These are phyloP conservation scores for Thryonomys swinderianus DNA, from an alignment of 2,113 vertebrate genomes.

Conservation along the genomic window DNA sequence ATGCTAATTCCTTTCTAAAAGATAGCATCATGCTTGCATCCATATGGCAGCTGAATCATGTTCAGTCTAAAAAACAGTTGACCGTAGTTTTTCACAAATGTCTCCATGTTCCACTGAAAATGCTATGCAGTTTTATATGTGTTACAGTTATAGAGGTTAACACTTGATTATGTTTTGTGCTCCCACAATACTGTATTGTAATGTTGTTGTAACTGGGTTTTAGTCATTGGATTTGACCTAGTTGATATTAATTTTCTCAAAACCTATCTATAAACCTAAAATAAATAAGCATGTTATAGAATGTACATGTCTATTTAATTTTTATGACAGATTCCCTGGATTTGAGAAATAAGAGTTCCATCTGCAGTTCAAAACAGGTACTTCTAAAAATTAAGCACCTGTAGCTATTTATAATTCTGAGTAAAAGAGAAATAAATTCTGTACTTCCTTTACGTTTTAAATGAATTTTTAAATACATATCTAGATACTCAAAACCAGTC, in stretches of 20 bases:
- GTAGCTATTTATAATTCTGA: slow-evolving; percentile 10
- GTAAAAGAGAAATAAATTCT: background rate
- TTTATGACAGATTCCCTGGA: background rate
- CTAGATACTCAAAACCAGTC: background rate
- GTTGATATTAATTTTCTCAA: slow-evolving; percentile 32
- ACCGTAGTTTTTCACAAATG: background rate
- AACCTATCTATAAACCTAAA: slow-evolving; percentile 20
- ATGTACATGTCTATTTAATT: slow-evolving; percentile 20
- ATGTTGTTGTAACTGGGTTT: background rate
- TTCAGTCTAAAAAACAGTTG: slow-evolving; percentile 50
- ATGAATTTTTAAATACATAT: background rate
- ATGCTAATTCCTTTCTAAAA: slow-evolving; percentile 54
- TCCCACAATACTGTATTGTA: background rate
- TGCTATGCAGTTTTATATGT: background rate
- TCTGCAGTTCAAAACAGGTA: background rate
- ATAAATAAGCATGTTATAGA: background rate
- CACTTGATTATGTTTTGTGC: background rate
- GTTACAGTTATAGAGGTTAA: background rate
- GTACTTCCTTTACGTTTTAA: background rate
- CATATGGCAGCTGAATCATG: slow-evolving; percentile 27
- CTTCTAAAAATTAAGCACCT: slow-evolving; percentile 36
- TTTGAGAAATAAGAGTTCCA: slow-evolving; percentile 16
- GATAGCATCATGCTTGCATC: background rate
- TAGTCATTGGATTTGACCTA: background rate
- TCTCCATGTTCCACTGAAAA: background rate